Evolutionary conservation across 2,113 vertebrate species (phyloP).

Genomic region (Lagenorhynchus albirostris): DNA sequence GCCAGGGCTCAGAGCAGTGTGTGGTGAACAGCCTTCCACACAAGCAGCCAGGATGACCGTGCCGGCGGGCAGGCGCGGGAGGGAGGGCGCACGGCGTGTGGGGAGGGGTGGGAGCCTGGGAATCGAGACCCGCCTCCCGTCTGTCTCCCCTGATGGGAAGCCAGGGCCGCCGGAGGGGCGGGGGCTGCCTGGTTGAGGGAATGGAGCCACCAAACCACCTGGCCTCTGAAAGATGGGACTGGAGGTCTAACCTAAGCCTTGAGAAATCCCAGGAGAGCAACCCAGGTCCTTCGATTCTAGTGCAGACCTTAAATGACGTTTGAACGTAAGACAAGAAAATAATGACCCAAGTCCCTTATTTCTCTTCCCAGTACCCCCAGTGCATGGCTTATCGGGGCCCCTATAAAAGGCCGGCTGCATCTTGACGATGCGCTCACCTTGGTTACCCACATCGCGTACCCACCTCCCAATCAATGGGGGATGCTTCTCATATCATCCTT

Average conservation of each 20-base stretch:
- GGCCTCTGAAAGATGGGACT: not conserved
- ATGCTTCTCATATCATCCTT: accelerated
- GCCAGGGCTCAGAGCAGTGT: not conserved
- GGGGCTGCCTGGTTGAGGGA: not conserved
- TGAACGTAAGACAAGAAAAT: not conserved
- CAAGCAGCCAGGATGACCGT: constrained; percentile 30
- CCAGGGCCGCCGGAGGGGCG: not conserved
- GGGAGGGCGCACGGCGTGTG: accelerated
- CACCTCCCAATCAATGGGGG: accelerated
- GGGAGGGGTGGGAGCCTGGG: not conserved
- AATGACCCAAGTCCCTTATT: not conserved
- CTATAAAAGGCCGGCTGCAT: accelerated
- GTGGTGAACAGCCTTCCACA: constrained; percentile 48
- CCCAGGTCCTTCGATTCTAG: not conserved
- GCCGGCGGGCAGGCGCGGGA: not conserved
- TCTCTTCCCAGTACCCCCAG: not conserved
- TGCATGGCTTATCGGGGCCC: not conserved
- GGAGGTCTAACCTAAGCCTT: constrained; percentile 29
- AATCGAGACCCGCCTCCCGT: constrained; percentile 9
- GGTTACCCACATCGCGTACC: not conserved
- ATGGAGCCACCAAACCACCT: constrained; percentile 33
- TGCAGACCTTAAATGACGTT: not conserved
- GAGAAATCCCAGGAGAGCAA: not conserved
- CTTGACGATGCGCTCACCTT: not conserved
- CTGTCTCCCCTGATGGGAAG: constrained; percentile 45